Base-by-base conservation (phyloP, 2,797 vertebrate species). In the Oreonectes daqikongensis region DNA sequence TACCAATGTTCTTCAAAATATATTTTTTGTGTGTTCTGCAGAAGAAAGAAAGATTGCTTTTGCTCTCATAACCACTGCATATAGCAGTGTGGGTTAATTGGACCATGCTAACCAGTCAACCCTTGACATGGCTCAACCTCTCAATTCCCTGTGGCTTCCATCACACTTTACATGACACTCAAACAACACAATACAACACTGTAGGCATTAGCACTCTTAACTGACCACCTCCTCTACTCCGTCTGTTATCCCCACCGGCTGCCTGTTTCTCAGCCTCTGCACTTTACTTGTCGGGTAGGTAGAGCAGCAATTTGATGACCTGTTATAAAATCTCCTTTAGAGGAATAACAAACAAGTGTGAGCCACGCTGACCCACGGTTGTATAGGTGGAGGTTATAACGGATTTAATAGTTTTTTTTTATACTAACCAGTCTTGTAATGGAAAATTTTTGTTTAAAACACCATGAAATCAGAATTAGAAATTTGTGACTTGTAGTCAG, bases 221-320 rank as follows among this genome's bases (percentile, higher is more conserved):
- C 18, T 32, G 40, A 35, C 68, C 18, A n/a, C n/a, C n/a, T n/a
- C n/a, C n/a, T n/a, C n/a, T n/a, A n/a, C n/a, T n/a, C n/a, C n/a
- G 17, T 30, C 20, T 22, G 26, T 69, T 65, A 78, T 81, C 75
- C 73, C 22, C 52, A 24, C 40, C 73, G 78, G 59, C 30, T 18
- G 17, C 15, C 42, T 69, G 57, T 28, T 72, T 53, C 35, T 61
- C 53, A 63, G 50, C 48, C 48, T 52, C 59, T 80, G 44, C 48
- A 40, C 42, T 74, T 76, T 68, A 30, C 67, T 71, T 22, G 5
- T 22, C 40, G 32, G 57, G 67, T 65, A 74, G 59, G 28, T 52
- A 38, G 24, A 66, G 24, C 11, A 28, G 22, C 24, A 14, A 52
- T 24, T 52, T 53, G 32, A 20, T 50, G 18, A 50, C 32, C 38